Evolutionary conservation across 2,888 invertebrate genomes (phyloP).

Genomic region (Horisme vitalbata): DNA sequence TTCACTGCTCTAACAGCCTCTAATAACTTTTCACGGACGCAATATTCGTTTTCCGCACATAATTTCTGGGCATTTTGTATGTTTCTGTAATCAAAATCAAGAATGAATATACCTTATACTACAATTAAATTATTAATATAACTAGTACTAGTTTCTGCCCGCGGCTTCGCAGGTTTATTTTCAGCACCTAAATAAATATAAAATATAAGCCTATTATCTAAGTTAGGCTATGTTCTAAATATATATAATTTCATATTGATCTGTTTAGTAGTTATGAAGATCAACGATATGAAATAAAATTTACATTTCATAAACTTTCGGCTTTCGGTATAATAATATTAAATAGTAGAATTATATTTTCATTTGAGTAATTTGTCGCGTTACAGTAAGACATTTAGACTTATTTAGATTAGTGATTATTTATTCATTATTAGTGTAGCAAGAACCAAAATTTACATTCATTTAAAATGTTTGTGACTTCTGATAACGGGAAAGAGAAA

Average conservation of each 20-base stretch:
- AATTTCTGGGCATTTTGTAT: slow-evolving; percentile 22
- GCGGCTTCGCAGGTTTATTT: too few species aligned
- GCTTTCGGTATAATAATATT: background rate
- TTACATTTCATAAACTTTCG: background rate
- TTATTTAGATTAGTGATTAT: background rate
- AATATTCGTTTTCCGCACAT: slow-evolving; percentile 16
- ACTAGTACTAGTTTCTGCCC: too few species aligned
- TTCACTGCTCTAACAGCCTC: slow-evolving; percentile 22
- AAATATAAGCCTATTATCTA: too few species aligned
- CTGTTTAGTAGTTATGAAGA: too few species aligned
- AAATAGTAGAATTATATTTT: background rate
- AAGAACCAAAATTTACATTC: background rate
- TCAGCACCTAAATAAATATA: too few species aligned
- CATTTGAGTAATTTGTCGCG: background rate
- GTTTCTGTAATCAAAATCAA: slow-evolving; percentile 8
- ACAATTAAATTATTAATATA: too few species aligned
- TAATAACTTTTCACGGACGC: slow-evolving; percentile 19
- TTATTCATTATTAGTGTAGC: background rate
- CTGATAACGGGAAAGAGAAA: too few species aligned
- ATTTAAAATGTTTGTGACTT: background rate
- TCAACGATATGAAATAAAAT: too few species aligned
- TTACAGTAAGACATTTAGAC: background rate
- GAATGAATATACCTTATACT: background rate
- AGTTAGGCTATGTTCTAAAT: too few species aligned
- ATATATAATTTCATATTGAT: too few species aligned